Evolutionary conservation across 2,113 vertebrate genomes (phyloP).

Genomic region (Sus scrofa): DNA sequence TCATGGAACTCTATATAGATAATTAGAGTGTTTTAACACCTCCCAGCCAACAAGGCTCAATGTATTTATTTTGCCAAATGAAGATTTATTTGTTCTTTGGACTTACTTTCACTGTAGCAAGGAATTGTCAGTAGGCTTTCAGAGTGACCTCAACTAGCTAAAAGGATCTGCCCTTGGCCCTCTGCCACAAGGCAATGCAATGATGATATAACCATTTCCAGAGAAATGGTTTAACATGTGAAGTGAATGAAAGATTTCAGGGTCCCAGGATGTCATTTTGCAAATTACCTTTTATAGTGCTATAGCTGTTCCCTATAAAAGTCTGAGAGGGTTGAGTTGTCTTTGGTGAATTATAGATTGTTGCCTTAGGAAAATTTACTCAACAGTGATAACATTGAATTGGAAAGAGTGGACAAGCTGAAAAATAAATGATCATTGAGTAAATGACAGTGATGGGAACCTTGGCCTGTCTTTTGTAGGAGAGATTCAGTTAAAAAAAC

Average conservation of each 20-base stretch:
- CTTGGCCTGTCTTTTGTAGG: background rate
- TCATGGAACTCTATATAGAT: background rate
- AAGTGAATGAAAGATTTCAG: conserved; percentile 32
- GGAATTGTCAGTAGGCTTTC: background rate
- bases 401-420: background rate
- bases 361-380: conserved; percentile 54
- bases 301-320: background rate
- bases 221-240: conserved; percentile 46
- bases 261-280: conserved; percentile 42
- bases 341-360: conserved; percentile 65
- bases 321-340: conserved; percentile 31
- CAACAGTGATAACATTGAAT: conserved; percentile 50
- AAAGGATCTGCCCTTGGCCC: background rate
- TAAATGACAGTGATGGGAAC: conserved; percentile 53
- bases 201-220: conserved; percentile 58
- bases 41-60: background rate
- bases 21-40: conserved; percentile 19
- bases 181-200: background rate
- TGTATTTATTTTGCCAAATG: background rate
- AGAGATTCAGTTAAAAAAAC: background rate
- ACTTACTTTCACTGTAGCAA: background rate
- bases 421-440: conserved; percentile 60
- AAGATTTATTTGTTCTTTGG: background rate
- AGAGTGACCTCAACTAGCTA: conserved; percentile 1
- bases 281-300: conserved; percentile 61